A percentile compares a stretch with the other conserved stretches of the same genome.
phyloP scores from a whole-genome alignment of 2,888 invertebrate species.

The Xestia xanthographa region DNA sequence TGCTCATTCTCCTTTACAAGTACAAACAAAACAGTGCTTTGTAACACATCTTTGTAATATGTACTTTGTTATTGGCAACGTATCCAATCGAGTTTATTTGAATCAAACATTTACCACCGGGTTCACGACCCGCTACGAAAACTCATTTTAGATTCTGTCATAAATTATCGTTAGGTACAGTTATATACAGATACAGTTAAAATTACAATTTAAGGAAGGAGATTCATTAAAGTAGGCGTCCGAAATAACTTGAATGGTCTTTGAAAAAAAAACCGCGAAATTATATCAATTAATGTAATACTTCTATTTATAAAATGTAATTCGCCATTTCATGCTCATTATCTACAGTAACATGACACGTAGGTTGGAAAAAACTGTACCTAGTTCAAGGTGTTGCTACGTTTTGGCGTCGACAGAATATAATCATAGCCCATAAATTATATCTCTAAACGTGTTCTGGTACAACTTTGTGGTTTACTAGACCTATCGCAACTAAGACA shows the following conservation, averaged over 20 bases:
- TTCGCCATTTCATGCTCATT: constrained; percentile 9
- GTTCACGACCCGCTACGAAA: constrained; percentile 23
- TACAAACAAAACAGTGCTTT: constrained; percentile 16
- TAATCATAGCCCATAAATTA: neutral
- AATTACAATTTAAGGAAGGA: neutral
- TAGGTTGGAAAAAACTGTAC: constrained; percentile 10
- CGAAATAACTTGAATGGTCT: neutral
- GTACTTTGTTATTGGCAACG: constrained; percentile 6
- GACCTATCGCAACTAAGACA: neutral
- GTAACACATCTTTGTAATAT: neutral
- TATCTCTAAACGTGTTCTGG: neutral
- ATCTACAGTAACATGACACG: constrained; percentile 5
- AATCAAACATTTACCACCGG: constrained; percentile 25
- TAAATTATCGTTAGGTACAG: constrained; percentile 6
- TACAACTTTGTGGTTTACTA: neutral
- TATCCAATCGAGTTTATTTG: constrained; percentile 15
- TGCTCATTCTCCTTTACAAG: neutral
- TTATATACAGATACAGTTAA: neutral
- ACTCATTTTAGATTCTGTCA: constrained; percentile 10
- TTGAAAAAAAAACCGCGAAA: neutral
- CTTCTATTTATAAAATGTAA: neutral
- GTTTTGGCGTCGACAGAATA: neutral
- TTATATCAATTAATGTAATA: constrained; percentile 10
- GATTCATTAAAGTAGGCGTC: neutral
- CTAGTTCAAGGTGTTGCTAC: constrained; percentile 17